Evolutionary conservation across 2,888 invertebrate genomes (phyloP).

Genomic region (Scaeva pyrastri): DNA sequence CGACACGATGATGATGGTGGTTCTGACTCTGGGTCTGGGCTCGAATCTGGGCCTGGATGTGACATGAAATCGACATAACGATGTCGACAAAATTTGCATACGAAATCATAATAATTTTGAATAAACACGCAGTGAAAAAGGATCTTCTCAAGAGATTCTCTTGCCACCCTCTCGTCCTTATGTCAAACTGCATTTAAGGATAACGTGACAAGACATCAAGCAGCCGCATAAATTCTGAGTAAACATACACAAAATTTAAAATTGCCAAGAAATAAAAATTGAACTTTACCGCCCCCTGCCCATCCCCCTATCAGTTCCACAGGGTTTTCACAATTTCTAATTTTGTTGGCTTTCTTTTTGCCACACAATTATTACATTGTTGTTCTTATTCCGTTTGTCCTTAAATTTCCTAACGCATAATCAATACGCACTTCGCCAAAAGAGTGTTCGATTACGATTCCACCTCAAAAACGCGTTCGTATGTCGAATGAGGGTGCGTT

Average conservation of each 20-base stretch:
- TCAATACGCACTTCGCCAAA: conserved; percentile 62
- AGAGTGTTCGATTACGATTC: conserved; percentile 51
- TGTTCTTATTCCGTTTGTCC: conserved; percentile 53
- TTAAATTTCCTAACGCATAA: conserved; percentile 51
- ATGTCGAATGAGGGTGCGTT: neutral
- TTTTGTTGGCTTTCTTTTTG: conserved; percentile 32
- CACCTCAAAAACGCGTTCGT: neutral
- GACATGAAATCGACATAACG: conserved; percentile 74
- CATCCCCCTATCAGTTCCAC: neutral
- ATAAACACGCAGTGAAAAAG: conserved; percentile 54
- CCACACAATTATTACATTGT: conserved; percentile 58
- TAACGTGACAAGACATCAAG: conserved; percentile 71
- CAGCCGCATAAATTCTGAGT: conserved; percentile 22
- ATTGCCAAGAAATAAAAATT: conserved; percentile 43
- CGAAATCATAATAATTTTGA: conserved; percentile 72
- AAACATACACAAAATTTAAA: conserved; percentile 28
- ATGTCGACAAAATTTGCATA: conserved; percentile 72
- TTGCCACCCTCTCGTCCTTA: neutral
- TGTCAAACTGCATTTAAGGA: conserved; percentile 49
- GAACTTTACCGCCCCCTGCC: conserved; percentile 16
- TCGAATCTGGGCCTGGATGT: conserved; percentile 37
- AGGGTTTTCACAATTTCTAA: conserved; percentile 4
- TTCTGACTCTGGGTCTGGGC: too few relatives aligned
- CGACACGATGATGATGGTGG: too few relatives aligned
- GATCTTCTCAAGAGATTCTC: conserved; percentile 18